Percentiles rank a stretch among this genome's conserved stretches.
phyloP scores from a whole-genome alignment of 2,888 invertebrate species.

The Tanytarsus gracilentus region DNA sequence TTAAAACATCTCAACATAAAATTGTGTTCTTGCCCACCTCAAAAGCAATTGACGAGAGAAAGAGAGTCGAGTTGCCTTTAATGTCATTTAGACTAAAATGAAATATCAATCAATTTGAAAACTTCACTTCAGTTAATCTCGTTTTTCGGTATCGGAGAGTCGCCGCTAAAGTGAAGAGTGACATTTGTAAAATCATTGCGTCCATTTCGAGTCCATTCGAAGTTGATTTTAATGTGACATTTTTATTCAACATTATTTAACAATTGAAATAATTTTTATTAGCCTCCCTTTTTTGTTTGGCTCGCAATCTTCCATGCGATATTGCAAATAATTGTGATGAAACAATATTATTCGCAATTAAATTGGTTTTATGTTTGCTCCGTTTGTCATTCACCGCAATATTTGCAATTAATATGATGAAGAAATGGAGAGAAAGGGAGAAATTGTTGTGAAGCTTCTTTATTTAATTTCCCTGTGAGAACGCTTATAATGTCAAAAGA shows the following conservation, averaged over 20 bases:
- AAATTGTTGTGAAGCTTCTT: too few species aligned
- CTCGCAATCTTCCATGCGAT: too few species aligned
- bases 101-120: constrained; percentile 27
- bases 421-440: too few species aligned
- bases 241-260: constrained; percentile 24
- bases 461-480: too few species aligned
- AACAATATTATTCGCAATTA: too few species aligned
- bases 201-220: neutral
- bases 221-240: constrained; percentile 24
- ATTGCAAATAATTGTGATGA: too few species aligned
- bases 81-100: constrained; percentile 25
- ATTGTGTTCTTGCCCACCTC: neutral
- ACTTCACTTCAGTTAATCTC: neutral
- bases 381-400: neutral
- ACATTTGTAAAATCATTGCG: constrained; percentile 26
- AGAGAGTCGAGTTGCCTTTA: constrained; percentile 6
- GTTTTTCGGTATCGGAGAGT: neutral
- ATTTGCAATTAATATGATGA: too few species aligned
- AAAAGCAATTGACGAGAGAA: constrained; percentile 1
- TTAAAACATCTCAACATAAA: too few species aligned
- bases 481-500: too few species aligned
- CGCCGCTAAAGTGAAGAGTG: constrained; percentile 11
- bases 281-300: neutral
- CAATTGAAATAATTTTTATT: constrained; percentile 10
- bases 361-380: neutral